Conservation (phyloP, 2,888 invertebrate genomes). For the Erynnis tages region DNA sequence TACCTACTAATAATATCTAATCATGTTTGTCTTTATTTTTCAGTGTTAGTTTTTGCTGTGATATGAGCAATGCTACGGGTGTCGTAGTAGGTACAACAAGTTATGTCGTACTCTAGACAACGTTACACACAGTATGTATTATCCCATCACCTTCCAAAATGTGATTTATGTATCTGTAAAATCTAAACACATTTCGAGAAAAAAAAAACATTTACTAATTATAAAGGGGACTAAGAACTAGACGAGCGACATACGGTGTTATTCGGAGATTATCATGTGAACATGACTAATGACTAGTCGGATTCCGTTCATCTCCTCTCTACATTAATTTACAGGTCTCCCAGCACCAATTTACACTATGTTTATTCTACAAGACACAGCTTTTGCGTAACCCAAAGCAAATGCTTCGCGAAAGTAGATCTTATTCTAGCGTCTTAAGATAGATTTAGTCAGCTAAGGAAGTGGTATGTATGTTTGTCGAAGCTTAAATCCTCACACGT, state of each 20-base stretch:
- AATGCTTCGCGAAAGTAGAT: conserved; percentile 14
- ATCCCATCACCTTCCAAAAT: no score
- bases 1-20: background rate
- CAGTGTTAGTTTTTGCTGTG: no score
- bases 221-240: conserved; percentile 8
- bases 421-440: conserved; percentile 26
- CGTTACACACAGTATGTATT: no score
- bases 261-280: conserved; percentile 71
- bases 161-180: background rate
- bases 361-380: conserved; percentile 65
- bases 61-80: no score
- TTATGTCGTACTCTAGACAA: no score
- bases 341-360: conserved; percentile 71
- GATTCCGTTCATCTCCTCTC: conserved; percentile 53
- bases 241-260: conserved; percentile 66
- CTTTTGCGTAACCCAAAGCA: conserved; percentile 20
- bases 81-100: no score
- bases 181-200: conserved; percentile 5
- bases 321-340: conserved; percentile 71
- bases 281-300: conserved; percentile 73
- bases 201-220: conserved; percentile 18
- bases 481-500: conserved; percentile 55
- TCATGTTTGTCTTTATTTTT: background rate
- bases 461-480: conserved; percentile 31
- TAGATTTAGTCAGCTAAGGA: background rate